Evolutionary conservation across 2,113 vertebrate genomes (phyloP).

Genomic region (Epinephelus cyanopodus): DNA sequence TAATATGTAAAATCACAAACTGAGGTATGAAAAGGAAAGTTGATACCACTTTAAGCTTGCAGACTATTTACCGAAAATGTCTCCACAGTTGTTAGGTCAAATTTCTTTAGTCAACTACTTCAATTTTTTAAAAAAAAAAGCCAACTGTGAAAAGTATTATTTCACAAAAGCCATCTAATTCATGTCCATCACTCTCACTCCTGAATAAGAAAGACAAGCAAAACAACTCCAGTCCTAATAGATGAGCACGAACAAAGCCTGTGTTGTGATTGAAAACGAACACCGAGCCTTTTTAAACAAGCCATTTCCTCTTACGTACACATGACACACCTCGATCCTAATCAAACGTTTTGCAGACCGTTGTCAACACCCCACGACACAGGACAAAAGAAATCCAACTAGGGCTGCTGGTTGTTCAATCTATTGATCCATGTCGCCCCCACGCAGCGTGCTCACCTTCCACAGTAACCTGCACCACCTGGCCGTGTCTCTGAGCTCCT

Average conservation of each 20-base stretch:
- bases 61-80: neutral
- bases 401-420: constrained; percentile 49
- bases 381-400: constrained; percentile 48
- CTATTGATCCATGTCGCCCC: constrained; percentile 61
- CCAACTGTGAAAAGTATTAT: neutral
- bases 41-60: too few species aligned
- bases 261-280: constrained; percentile 17
- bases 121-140: neutral
- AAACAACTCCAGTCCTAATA: neutral
- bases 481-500: constrained; percentile 50
- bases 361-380: constrained; percentile 31
- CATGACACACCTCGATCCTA: constrained; percentile 15
- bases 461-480: constrained; percentile 73
- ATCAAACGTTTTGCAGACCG: constrained; percentile 45
- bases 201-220: neutral
- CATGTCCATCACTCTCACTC: neutral
- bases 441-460: constrained; percentile 72
- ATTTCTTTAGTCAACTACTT: neutral
- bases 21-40: too few species aligned
- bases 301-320: constrained; percentile 9
- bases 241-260: constrained; percentile 5
- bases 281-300: neutral
- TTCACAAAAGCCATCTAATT: neutral
- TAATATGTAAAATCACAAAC: neutral
- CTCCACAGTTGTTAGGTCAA: neutral